phyloP scores from a whole-genome alignment of 2,113 vertebrate genomes.

The Hemicordylus capensis region DNA sequence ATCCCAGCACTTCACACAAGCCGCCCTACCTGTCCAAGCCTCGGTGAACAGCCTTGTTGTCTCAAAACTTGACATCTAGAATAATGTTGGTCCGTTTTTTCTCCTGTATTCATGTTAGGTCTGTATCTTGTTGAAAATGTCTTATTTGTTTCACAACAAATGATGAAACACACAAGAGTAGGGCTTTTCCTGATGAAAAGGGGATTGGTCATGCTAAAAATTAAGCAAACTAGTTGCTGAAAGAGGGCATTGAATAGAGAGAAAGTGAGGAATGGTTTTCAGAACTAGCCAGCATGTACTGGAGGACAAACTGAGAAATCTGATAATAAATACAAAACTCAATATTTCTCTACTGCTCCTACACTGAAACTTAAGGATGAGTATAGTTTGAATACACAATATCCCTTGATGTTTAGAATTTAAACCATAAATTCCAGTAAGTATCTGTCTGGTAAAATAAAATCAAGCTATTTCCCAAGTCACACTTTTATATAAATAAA shows the following conservation, averaged over 20 bases:
- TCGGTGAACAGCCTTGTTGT: no score
- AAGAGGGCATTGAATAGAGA: no score
- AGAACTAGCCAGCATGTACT: neutral
- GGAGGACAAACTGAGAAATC: neutral
- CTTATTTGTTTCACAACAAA: neutral
- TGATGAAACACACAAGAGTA: neutral
- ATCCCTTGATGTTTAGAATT: neutral
- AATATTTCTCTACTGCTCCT: neutral
- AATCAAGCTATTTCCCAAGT: neutral
- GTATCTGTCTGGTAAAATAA: neutral
- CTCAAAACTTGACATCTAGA: no score
- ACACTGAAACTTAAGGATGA: neutral
- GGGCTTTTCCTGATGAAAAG: neutral
- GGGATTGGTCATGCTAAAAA: neutral
- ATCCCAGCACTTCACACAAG: no score
- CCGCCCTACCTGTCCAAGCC: no score
- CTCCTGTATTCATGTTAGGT: no score
- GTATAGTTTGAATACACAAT: neutral
- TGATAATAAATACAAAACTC: neutral
- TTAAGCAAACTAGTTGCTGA: neutral
- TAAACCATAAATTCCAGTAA: neutral
- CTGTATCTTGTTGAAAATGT: no score
- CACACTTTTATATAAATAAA: neutral
- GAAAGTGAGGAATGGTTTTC: neutral
- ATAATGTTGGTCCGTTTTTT: no score